phyloP scores from a whole-genome alignment of 37 sponge, comb jelly and placozoan genomes.

The Chondrosia reniformis region DNA sequence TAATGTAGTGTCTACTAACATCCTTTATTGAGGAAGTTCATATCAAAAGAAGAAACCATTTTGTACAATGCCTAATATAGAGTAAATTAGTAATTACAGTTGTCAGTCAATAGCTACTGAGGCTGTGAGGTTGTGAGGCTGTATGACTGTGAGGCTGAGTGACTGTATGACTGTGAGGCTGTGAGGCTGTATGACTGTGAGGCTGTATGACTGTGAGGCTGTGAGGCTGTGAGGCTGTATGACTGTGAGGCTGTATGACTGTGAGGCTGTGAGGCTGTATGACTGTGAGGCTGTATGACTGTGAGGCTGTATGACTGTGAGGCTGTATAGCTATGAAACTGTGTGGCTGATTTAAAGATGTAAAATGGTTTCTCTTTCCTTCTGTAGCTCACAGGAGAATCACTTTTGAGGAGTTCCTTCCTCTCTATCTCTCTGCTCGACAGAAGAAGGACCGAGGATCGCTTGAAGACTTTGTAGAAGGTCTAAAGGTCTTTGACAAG shows the following conservation, averaged over 20 bases:
- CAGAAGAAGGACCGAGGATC: conserved; percentile 83
- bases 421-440: conserved; percentile 62
- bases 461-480: conserved; percentile 94
- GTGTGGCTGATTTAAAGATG: too few relatives aligned
- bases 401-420: conserved; percentile 95
- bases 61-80: too few relatives aligned
- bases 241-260: conserved; percentile 30
- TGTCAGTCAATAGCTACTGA: too few relatives aligned
- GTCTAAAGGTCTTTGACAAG: conserved; percentile 96
- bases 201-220: background rate
- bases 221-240: conserved; percentile 1
- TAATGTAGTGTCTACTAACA: too few relatives aligned
- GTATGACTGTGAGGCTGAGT: background rate
- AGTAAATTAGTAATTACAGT: too few relatives aligned
- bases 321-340: background rate
- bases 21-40: too few relatives aligned
- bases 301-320: background rate
- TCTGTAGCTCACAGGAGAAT: conserved; percentile 75
- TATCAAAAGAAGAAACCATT: too few relatives aligned
- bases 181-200: conserved; percentile 13
- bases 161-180: background rate
- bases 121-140: background rate
- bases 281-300: conserved; percentile 15
- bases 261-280: background rate
- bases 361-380: too few relatives aligned